These are phyloP conservation scores for Ochotona princeps DNA, from an alignment of 2,113 vertebrate genomes.

Conservation along the genomic window DNA sequence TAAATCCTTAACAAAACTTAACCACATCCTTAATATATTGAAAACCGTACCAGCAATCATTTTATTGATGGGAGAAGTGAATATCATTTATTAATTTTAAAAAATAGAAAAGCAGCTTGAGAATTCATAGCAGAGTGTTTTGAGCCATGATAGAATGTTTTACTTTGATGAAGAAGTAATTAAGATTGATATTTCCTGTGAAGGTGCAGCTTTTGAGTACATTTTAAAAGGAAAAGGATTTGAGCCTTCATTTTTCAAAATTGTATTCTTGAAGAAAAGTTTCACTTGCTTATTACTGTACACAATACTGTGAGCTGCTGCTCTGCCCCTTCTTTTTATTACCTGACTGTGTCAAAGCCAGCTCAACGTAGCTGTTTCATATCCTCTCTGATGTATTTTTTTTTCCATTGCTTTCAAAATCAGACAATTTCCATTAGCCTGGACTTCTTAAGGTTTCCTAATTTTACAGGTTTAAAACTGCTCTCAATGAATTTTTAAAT, in stretches of 20 bases:
- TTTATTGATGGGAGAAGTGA: conserved; percentile 79
- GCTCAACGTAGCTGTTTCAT: neutral
- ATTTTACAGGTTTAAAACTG: conserved; percentile 21
- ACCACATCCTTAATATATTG: conserved; percentile 83
- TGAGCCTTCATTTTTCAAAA: neutral
- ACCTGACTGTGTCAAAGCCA: conserved; percentile 11
- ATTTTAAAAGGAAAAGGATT: conserved; percentile 24
- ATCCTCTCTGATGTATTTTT: neutral
- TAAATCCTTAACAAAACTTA: neutral
- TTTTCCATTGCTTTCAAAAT: neutral
- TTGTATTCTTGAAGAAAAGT: neutral
- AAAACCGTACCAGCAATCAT: conserved; percentile 72
- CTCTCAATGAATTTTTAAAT: conserved; percentile 1
- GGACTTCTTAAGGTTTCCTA: neutral
- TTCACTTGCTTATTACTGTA: neutral
- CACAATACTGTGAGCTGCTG: neutral
- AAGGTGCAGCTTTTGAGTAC: neutral
- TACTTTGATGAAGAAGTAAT: neutral
- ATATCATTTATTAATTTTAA: conserved; percentile 74
- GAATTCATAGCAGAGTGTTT: conserved; percentile 33
- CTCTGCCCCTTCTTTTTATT: neutral
- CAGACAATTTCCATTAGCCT: neutral
- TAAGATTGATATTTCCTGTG: neutral
- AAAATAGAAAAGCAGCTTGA: conserved; percentile 77
- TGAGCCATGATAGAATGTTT: neutral